Conservation (phyloP, 2,113 vertebrate genomes). For the Nipponia nippon region DNA sequence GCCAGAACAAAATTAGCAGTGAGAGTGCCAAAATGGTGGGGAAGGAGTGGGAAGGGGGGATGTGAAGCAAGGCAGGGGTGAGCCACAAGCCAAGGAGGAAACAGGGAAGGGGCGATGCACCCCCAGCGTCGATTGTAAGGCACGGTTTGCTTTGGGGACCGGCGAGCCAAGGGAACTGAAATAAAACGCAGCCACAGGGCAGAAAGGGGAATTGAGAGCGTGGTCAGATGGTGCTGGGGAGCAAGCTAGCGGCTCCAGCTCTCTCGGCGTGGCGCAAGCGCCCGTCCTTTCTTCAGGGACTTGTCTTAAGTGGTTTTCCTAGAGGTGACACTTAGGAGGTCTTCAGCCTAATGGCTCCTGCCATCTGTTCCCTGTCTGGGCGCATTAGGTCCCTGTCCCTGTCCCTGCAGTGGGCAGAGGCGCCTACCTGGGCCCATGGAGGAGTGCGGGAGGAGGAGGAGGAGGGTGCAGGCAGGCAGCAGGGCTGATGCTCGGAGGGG, state of each 20-base stretch:
- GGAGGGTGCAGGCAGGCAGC: background rate
- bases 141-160: background rate
- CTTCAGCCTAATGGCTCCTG: constrained; percentile 27
- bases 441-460: background rate
- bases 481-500: background rate
- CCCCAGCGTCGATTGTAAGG: background rate
- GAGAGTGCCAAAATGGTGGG: background rate
- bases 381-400: background rate
- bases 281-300: background rate
- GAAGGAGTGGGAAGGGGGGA: background rate
- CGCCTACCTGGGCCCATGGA: background rate
- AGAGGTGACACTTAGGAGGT: background rate
- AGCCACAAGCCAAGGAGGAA: background rate
- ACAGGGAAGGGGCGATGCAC: background rate
- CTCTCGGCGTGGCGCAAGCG: accelerated
- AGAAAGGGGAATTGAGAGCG: constrained; percentile 43
- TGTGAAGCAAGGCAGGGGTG: background rate
- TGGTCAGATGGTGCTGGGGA: background rate
- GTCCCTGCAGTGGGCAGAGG: background rate
- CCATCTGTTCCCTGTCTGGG: constrained; percentile 52
- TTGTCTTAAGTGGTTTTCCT: constrained; percentile 33
- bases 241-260: background rate
- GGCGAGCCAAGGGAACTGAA: background rate
- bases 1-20: background rate
- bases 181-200: background rate